phyloP scores from a whole-genome alignment of 1,140 invertebrate genomes.

The Cydia fagiglandana region DNA sequence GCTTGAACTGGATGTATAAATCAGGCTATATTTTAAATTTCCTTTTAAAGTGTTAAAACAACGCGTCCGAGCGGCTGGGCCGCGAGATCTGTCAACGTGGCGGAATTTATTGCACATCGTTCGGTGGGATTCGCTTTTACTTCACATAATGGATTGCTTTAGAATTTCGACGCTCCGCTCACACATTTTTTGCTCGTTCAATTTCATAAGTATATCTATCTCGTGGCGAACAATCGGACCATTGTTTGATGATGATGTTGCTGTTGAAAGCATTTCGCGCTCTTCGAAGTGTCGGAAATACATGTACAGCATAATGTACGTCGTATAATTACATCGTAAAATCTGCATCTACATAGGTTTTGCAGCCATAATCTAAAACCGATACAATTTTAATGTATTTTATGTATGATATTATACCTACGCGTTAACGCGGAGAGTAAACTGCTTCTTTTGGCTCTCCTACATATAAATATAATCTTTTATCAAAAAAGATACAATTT shows the following conservation, averaged over 20 bases:
- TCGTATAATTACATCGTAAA: too few relatives aligned
- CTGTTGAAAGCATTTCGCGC: not conserved
- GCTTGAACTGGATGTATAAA: not conserved
- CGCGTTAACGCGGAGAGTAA: too few relatives aligned
- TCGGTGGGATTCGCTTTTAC: slow-evolving; percentile 29
- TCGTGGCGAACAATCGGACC: slow-evolving; percentile 5
- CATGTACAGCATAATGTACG: too few relatives aligned
- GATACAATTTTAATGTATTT: too few relatives aligned
- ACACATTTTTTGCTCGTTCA: slow-evolving; percentile 27
- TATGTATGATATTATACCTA: too few relatives aligned
- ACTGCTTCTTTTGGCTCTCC: too few relatives aligned
- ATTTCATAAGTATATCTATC: slow-evolving; percentile 19
- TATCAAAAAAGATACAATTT: too few relatives aligned
- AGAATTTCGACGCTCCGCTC: slow-evolving; percentile 27
- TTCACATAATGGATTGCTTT: slow-evolving; percentile 31
- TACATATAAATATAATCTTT: too few relatives aligned
- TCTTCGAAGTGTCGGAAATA: not conserved
- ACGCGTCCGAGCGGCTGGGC: slow-evolving; percentile 17
- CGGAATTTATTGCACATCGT: slow-evolving; percentile 30
- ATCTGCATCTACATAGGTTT: too few relatives aligned
- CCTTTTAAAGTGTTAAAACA: slow-evolving; percentile 31
- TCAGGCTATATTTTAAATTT: slow-evolving; percentile 24
- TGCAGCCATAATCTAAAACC: too few relatives aligned
- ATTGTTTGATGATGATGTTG: slow-evolving; percentile 25
- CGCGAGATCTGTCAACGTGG: slow-evolving; percentile 27